Conservation (phyloP, 2,113 vertebrate species). For the Poecilia latipinna region DNA sequence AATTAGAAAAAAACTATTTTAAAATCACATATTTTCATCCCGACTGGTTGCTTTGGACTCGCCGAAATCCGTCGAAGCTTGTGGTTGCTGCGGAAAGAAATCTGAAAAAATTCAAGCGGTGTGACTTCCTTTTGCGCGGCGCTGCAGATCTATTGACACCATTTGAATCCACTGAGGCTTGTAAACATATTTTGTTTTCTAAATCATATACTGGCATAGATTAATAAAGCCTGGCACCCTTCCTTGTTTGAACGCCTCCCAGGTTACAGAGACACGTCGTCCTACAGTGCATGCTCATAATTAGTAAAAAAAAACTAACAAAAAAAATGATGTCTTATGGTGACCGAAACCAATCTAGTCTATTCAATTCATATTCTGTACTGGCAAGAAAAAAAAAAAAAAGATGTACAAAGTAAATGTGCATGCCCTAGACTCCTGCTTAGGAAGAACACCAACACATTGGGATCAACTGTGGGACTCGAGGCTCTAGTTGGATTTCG, state of each 20-base stretch:
- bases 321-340: conserved; percentile 11
- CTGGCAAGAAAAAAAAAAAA: conserved; percentile 20
- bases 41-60: no score
- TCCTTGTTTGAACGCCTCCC: conserved; percentile 23
- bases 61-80: background rate
- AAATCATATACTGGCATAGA: conserved; percentile 26
- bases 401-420: conserved; percentile 23
- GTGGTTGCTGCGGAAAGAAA: background rate
- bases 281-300: conserved; percentile 22
- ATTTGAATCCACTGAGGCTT: conserved; percentile 40
- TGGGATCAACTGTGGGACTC: conserved; percentile 28
- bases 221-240: conserved; percentile 29
- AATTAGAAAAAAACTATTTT: background rate
- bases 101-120: background rate
- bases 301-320: conserved; percentile 12
- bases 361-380: conserved; percentile 26
- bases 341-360: conserved; percentile 5
- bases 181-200: conserved; percentile 18
- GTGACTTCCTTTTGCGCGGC: background rate
- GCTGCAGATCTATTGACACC: conserved; percentile 10
- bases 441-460: conserved; percentile 43
- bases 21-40: background rate
- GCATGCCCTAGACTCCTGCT: conserved; percentile 39
- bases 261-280: conserved; percentile 14
- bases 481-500: conserved; percentile 38